phyloP scores from a whole-genome alignment of 2,888 invertebrate genomes.

The Eumacrocentrus americanus region DNA sequence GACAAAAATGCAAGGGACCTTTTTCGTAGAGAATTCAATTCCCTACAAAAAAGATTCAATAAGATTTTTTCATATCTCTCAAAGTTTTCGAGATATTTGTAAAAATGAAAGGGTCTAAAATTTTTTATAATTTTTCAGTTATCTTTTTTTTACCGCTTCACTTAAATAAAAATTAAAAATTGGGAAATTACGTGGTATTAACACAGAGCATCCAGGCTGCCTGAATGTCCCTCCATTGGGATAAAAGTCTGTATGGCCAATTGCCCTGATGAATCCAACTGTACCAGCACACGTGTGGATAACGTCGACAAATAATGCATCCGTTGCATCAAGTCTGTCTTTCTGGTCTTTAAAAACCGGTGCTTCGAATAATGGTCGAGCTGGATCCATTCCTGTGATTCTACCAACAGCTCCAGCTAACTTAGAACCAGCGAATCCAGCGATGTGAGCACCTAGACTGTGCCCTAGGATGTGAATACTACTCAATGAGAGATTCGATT shows the following conservation, averaged over 20 bases:
- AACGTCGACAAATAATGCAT: slow-evolving; percentile 76
- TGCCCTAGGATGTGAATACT: slow-evolving; percentile 57
- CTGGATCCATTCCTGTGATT: slow-evolving; percentile 70
- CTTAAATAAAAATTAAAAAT: background rate
- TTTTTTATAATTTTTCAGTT: no score
- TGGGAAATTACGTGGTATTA: slow-evolving; percentile 47
- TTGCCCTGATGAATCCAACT: slow-evolving; percentile 67
- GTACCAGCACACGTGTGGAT: slow-evolving; percentile 76
- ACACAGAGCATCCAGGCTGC: slow-evolving; percentile 73
- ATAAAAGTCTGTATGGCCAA: slow-evolving; percentile 78
- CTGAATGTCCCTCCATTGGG: slow-evolving; percentile 73
- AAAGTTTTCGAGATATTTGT: background rate
- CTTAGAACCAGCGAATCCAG: slow-evolving; percentile 50
- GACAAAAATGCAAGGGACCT: background rate
- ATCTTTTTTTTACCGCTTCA: no score
- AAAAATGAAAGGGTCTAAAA: no score
- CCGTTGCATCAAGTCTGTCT: slow-evolving; percentile 67
- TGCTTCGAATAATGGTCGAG: slow-evolving; percentile 68
- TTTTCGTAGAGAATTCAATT: background rate
- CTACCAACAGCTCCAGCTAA: slow-evolving; percentile 52
- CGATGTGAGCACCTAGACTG: slow-evolving; percentile 59
- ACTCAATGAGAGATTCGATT: slow-evolving; percentile 41
- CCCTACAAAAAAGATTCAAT: background rate
- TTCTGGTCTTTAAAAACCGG: slow-evolving; percentile 49
- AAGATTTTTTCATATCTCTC: background rate